These are phyloP conservation scores for Ctenicera cuprea DNA, from an alignment of 2,888 invertebrate genomes.

Conservation along the genomic window DNA sequence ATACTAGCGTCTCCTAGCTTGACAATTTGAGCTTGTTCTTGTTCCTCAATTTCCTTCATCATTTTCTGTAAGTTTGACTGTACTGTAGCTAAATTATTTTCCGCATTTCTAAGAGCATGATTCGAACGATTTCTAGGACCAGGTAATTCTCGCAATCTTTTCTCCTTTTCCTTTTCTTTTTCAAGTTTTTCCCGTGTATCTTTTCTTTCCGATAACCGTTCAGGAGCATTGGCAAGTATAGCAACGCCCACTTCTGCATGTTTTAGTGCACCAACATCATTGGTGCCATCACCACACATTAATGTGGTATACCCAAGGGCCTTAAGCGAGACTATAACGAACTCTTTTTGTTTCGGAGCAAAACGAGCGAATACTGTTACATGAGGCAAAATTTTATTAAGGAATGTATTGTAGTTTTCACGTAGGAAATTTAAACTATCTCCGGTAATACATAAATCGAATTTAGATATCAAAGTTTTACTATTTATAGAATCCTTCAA, in stretches of 20 bases:
- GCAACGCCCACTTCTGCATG: slow-evolving; percentile 99
- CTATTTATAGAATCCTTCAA: slow-evolving; percentile 68
- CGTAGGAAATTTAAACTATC: slow-evolving; percentile 87
- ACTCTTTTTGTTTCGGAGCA: slow-evolving; percentile 99
- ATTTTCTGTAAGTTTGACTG: slow-evolving; percentile 76
- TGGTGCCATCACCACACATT: slow-evolving; percentile 99
- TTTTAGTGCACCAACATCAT: slow-evolving; percentile 99
- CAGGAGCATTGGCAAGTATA: slow-evolving; percentile 88
- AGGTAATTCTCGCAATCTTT: slow-evolving; percentile 49
- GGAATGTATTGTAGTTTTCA: slow-evolving; percentile 77
- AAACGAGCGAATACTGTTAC: slow-evolving; percentile 97
- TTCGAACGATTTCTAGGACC: slow-evolving; percentile 61
- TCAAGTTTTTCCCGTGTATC: slow-evolving; percentile 65
- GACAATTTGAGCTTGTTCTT: slow-evolving; percentile 91
- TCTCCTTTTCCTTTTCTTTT: slow-evolving; percentile 61
- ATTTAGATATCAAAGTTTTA: slow-evolving; percentile 80
- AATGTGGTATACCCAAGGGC: slow-evolving; percentile 91
- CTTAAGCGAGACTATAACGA: slow-evolving; percentile 92
- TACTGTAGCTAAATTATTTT: slow-evolving; percentile 67
- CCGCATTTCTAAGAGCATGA: slow-evolving; percentile 53
- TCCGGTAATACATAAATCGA: slow-evolving; percentile 97
- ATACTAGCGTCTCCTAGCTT: slow-evolving; percentile 99
- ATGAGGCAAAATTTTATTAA: slow-evolving; percentile 86
- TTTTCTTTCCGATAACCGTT: slow-evolving; percentile 72
- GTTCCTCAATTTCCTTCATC: slow-evolving; percentile 91